Evolutionary conservation across 2,888 invertebrate species (phyloP).

Genomic region (Ormyrus pomaceus): DNA sequence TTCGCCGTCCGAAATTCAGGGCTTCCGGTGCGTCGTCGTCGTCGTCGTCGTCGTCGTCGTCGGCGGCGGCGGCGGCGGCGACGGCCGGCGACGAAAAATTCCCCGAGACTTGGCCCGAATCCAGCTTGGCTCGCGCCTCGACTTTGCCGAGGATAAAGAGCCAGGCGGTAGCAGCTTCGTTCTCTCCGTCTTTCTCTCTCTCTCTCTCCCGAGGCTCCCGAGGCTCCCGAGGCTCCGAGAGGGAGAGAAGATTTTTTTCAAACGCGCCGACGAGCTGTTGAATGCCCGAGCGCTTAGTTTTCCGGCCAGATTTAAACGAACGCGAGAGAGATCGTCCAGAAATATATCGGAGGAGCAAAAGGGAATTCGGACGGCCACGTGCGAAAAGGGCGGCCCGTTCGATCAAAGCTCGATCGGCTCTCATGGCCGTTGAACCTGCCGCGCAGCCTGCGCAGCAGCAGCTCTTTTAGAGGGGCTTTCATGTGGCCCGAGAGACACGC

Average conservation of each 20-base stretch:
- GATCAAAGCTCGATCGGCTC: neutral
- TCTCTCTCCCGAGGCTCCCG: neutral
- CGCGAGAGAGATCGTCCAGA: too few species aligned
- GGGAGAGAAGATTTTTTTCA: too few species aligned
- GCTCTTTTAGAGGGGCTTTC: constrained; percentile 1
- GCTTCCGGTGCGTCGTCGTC: constrained; percentile 54
- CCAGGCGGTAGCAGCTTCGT: neutral
- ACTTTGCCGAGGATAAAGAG: neutral
- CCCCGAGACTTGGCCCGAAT: constrained; percentile 56
- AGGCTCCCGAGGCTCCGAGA: too few species aligned
- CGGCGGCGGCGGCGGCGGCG: neutral
- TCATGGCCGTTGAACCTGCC: constrained; percentile 48
- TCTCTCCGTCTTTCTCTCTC: neutral
- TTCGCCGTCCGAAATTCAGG: constrained; percentile 19
- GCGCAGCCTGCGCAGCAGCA: neutral
- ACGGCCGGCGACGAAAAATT: too few species aligned
- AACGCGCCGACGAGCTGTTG: too few species aligned
- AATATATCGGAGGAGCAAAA: too few species aligned
- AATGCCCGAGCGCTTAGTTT: too few species aligned
- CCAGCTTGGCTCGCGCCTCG: constrained; percentile 49
- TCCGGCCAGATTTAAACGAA: too few species aligned
- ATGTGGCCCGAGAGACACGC: neutral
- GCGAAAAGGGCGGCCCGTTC: neutral
- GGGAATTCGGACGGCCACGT: neutral
- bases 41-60: constrained; percentile 31